Evolutionary conservation across 2,888 invertebrate species (phyloP), one percentile per base, ranked within the genome.

Genomic region (Agonopterix arenella): DNA sequence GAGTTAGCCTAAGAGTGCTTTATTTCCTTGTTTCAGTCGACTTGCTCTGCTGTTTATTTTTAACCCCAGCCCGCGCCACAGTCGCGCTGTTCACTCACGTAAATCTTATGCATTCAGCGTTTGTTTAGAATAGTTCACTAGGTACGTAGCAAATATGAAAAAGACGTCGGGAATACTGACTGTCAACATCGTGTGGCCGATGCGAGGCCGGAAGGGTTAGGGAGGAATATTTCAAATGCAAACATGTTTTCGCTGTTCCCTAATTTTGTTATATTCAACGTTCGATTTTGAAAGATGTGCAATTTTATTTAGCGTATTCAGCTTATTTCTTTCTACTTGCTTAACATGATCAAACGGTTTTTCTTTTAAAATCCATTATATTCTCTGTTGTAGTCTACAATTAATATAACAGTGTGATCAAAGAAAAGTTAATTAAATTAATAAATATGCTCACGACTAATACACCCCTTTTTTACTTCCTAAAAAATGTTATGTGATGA

Each of bases 241-340:
- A 74, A 75, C 73, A 76, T 75, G 71, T 75, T 76, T 77, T 75
- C 69, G 58, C 64, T 66, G 57, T 60, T 58, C 63, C 73, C 68
- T 75, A 74, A 80, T 79, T 78, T 79, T 75, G 76, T 78, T 79
- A 73, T 66, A 60, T 64, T 70, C 69, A 63, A 66, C 66, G 67
- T 74, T 76, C 73, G 68, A 66, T 68, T 73, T 70, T 72, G 72
- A 74, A 64, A 66, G 64, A 77, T 75, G 73, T 72, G 78, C 74
- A 77, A 79, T 80, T 77, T 76, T 61, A 70, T 67, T 77, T 75
- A 70, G 68, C 72, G 70, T 70, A 76, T 69, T 66, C 68, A 69
- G 65, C 59, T 72, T 70, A 74, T 77, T 79, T 79, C 77, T 76
- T 70, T 64, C 51, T 70, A 71, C 73, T 64, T 70, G 72, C 72